phyloP scores from a whole-genome alignment of 23 tunicate genomes.

The Aplidium turbinatum region DNA sequence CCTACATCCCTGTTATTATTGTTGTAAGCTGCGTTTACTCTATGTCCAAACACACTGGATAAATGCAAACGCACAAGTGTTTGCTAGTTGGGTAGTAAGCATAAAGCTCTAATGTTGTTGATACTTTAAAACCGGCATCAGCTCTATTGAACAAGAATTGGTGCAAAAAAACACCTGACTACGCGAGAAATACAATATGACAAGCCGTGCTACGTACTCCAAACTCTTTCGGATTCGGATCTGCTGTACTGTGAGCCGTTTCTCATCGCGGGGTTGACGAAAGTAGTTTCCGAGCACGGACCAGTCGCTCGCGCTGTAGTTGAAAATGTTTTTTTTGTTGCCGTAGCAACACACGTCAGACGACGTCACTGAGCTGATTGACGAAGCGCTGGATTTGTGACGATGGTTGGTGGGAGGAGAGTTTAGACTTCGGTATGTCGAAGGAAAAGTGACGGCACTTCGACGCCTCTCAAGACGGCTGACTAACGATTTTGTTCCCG shows the following conservation, averaged over 20 bases:
- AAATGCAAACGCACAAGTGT: too few species aligned
- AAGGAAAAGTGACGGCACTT: constrained; percentile 91
- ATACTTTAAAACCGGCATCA: too few species aligned
- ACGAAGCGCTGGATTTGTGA: constrained; percentile 4
- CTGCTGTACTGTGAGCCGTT: constrained; percentile 31
- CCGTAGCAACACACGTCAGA: constrained; percentile 38
- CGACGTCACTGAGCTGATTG: constrained; percentile 26
- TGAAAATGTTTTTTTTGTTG: not conserved
- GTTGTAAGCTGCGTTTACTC: too few species aligned
- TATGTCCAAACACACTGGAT: too few species aligned
- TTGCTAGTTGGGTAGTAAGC: too few species aligned
- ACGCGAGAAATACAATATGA: too few species aligned
- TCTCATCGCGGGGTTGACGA: constrained; percentile 43
- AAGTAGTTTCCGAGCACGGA: constrained; percentile 56
- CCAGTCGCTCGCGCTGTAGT: constrained; percentile 48
- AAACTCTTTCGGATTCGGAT: constrained; percentile 63
- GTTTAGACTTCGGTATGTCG: constrained; percentile 70
- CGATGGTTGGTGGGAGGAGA: constrained; percentile 11
- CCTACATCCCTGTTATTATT: too few species aligned
- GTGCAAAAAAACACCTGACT: too few species aligned
- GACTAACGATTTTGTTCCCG: constrained; percentile 4
- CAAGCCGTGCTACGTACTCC: constrained; percentile 87
- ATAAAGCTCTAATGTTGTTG: too few species aligned
- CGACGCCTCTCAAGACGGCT: constrained; percentile 79
- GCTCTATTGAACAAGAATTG: too few species aligned